Percentiles rank a stretch among this genome's conserved stretches.
phyloP scores from a whole-genome alignment of 1,140 invertebrate species.

The Pemphigus obesinymphae region DNA sequence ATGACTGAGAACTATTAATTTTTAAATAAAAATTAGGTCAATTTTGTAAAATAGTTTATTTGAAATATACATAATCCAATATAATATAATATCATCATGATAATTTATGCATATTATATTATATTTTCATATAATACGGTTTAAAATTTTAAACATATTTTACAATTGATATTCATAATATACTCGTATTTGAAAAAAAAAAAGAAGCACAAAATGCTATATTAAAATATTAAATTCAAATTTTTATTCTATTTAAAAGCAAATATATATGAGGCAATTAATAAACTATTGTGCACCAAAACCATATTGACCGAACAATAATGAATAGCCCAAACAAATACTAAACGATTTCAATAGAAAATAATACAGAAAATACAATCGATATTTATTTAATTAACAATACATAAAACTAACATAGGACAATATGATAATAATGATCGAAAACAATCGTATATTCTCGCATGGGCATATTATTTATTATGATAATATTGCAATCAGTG shows the following conservation, averaged over 20 bases:
- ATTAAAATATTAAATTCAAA: background rate
- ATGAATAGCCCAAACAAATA: background rate
- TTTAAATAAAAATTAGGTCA: background rate
- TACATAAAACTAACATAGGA: background rate
- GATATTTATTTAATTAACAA: background rate
- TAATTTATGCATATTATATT: too few species aligned
- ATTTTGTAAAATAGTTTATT: background rate
- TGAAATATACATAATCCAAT: background rate
- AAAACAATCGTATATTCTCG: background rate
- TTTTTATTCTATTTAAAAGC: background rate
- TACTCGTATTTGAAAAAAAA: too few species aligned
- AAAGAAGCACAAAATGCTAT: too few species aligned
- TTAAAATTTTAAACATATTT: too few species aligned
- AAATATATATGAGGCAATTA: background rate
- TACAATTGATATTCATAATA: too few species aligned
- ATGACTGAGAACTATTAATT: too few species aligned
- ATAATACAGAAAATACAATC: background rate
- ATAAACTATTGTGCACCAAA: background rate
- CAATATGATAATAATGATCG: background rate
- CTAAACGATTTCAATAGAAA: background rate
- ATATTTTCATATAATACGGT: too few species aligned
- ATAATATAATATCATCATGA: background rate
- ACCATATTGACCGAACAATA: background rate
- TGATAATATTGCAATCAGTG: too few species aligned
- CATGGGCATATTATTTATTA: too few species aligned